phyloP scores from a whole-genome alignment of 2,888 invertebrate genomes.

The Phengaris arion region DNA sequence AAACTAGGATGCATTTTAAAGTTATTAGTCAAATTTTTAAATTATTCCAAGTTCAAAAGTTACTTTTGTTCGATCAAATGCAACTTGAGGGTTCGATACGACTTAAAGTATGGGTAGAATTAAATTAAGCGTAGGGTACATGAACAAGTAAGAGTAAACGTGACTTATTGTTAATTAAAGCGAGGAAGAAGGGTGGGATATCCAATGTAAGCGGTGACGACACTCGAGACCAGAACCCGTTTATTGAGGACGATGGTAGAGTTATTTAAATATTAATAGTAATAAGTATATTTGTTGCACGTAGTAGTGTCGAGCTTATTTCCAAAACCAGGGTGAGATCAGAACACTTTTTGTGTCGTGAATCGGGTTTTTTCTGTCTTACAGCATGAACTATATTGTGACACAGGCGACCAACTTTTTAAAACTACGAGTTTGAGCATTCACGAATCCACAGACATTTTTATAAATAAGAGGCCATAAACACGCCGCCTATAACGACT shows the following conservation, averaged over 20 bases:
- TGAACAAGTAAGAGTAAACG: slow-evolving; percentile 28
- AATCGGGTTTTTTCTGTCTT: too few relatives aligned
- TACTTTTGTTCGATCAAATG: not conserved
- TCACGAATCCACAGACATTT: not conserved
- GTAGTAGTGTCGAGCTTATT: slow-evolving; percentile 33
- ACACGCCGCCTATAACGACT: not conserved
- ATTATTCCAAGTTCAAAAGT: not conserved
- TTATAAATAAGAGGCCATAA: not conserved
- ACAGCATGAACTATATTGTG: too few relatives aligned
- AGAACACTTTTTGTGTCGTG: not conserved
- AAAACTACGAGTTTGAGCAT: not conserved
- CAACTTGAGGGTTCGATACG: slow-evolving; percentile 17
- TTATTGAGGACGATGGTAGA: slow-evolving; percentile 65
- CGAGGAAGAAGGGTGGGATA: slow-evolving; percentile 70
- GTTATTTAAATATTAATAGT: slow-evolving; percentile 40
- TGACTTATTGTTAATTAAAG: slow-evolving; percentile 68
- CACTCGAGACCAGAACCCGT: slow-evolving; percentile 54
- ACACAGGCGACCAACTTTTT: too few relatives aligned
- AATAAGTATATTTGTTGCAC: slow-evolving; percentile 33
- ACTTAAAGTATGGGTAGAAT: slow-evolving; percentile 24
- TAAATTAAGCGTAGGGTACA: not conserved
- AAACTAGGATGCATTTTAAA: not conserved
- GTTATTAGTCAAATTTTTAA: not conserved
- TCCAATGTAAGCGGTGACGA: slow-evolving; percentile 61
- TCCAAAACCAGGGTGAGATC: not conserved